Base-by-base conservation (phyloP, 2,113 vertebrate species). In the Tursiops truncatus region DNA sequence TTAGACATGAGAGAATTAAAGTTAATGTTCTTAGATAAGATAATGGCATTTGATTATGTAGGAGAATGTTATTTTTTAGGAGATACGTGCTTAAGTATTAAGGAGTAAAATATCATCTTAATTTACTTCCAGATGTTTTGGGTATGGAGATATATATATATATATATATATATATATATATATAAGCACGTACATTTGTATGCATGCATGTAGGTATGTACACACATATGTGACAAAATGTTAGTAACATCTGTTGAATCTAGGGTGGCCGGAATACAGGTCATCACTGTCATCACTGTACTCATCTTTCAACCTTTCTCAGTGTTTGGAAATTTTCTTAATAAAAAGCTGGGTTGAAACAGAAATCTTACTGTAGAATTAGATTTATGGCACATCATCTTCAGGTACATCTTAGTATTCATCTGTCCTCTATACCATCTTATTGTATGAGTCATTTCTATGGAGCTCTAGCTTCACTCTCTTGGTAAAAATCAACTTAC, bases 81-180 rank as follows among this genome's bases (percentile, higher is more conserved):
- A 83, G 44, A 41, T 44, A 84, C 0, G 6, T 60, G 38, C 74
- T 50, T 86, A 17, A 77, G 4, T 82, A 91, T 31, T 71, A 79
- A 92, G 36, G 31, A 28, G 2, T 74, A 77, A 84, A 68, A 86
- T n/a, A 76, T 38, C 8, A 9, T 21, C 50, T 50, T 38, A 89
- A 96, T 41, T 94, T 88, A 93, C 71, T 63, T 74, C 50, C 33
- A 70, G 87, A 91, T 81, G 26, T 74, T 94, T 74, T 87, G 9
- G 47, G 73, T 14, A 62, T 70, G 23, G 28, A 62, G 76, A 65
- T 60, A 11, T 33, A 47, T 47, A 50, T 50, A 50, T 13, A 50
- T 14, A 15, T 14, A 15, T 41, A 25, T 58, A 65, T 60, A 11
- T 33, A 47, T 47, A 50, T 50, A 50, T 13, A 50, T 14, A 15